These are phyloP conservation scores for Chaetophractus vellerosus DNA, from an alignment of 2,797 vertebrate genomes.

Conservation along the genomic window DNA sequence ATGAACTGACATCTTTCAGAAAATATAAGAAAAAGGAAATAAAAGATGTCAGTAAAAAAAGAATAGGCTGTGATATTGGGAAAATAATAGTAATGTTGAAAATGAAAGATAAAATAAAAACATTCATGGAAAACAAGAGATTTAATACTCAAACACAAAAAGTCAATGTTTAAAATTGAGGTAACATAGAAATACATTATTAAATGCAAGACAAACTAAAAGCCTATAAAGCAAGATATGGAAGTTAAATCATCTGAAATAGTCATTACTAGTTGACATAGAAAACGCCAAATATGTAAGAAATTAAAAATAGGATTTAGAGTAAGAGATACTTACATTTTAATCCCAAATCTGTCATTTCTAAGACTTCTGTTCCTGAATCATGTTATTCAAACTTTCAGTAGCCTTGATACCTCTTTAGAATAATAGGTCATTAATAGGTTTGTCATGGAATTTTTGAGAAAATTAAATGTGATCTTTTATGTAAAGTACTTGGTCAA, in stretches of 20 bases:
- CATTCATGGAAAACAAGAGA: neutral
- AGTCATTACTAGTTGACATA: neutral
- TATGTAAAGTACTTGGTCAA: neutral
- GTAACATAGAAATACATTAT: neutral
- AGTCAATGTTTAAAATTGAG: constrained; percentile 8
- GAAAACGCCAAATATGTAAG: neutral
- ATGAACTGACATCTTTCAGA: neutral
- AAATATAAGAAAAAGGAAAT: neutral
- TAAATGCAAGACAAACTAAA: neutral
- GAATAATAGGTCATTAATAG: neutral
- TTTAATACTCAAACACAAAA: neutral
- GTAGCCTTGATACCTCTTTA: neutral
- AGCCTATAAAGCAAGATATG: neutral
- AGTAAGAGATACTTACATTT: neutral
- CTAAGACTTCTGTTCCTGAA: neutral
- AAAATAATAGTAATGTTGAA: neutral
- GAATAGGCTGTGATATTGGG: neutral
- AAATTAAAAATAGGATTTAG: constrained; percentile 26
- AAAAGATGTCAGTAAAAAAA: neutral
- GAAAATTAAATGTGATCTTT: constrained; percentile 12
- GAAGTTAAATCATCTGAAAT: neutral
- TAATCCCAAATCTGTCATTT: constrained; percentile 34
- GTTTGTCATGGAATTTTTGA: constrained; percentile 8
- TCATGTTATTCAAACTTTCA: neutral
- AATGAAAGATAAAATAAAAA: constrained; percentile 31